Evolutionary conservation across 1,140 invertebrate species (phyloP).

Genomic region (Calliopsis andreniformis): DNA sequence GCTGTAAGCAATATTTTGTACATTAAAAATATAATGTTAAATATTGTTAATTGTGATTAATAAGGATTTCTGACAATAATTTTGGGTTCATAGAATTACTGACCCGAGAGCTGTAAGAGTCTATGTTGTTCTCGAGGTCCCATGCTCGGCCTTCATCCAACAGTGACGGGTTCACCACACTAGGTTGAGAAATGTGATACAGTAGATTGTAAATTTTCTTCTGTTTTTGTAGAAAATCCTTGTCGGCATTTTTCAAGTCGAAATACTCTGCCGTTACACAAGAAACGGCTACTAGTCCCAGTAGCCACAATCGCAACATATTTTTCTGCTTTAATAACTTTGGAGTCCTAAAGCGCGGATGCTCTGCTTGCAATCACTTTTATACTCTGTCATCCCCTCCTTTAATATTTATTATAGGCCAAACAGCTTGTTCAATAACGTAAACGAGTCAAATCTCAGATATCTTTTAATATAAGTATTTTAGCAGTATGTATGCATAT

Average conservation of each 20-base stretch:
- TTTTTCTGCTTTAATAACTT: conserved; percentile 6
- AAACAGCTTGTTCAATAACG: neutral
- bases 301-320: conserved; percentile 58
- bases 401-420: neutral
- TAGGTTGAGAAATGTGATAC: conserved; percentile 83
- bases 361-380: neutral
- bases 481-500: too few relatives aligned
- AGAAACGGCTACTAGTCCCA: conserved; percentile 58
- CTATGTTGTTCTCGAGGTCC: conserved; percentile 82
- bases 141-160: conserved; percentile 82
- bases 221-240: conserved; percentile 82
- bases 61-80: neutral
- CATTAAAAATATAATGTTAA: too few relatives aligned
- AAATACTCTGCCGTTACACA: conserved; percentile 56
- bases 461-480: too few relatives aligned
- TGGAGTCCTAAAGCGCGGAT: neutral
- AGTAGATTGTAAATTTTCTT: conserved; percentile 85
- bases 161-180: conserved; percentile 76
- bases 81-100: conserved; percentile 6
- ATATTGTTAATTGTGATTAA: too few relatives aligned
- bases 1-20: too few relatives aligned
- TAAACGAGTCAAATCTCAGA: too few relatives aligned
- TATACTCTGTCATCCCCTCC: conserved; percentile 36
- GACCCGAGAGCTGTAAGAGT: conserved; percentile 78
- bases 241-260: conserved; percentile 73